Conservation (phyloP, 1,140 invertebrate species). For the Leptoteleia sp. region DNA sequence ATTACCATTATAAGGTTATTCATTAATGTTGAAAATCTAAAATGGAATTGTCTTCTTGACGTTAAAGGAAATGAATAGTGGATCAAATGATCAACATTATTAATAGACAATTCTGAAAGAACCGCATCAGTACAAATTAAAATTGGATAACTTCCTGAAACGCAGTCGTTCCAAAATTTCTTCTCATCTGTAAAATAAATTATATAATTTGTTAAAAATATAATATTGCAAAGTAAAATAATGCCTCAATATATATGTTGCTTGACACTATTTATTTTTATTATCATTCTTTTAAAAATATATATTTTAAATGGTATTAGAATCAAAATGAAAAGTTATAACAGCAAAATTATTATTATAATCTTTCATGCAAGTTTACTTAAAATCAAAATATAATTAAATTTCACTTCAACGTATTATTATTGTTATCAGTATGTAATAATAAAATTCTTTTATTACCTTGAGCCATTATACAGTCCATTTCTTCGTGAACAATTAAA, state of each 20-base stretch:
- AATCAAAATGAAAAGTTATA: too few relatives aligned
- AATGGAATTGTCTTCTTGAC: conserved; percentile 75
- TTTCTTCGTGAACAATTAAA: conserved; percentile 69
- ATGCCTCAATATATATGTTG: too few relatives aligned
- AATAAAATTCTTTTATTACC: conserved; percentile 36
- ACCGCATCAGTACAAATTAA: conserved; percentile 77
- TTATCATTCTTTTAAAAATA: too few relatives aligned
- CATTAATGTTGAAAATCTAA: conserved; percentile 77
- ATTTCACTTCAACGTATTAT: too few relatives aligned
- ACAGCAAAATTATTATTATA: too few relatives aligned
- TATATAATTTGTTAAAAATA: too few relatives aligned
- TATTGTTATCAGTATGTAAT: too few relatives aligned
- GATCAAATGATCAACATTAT: conserved; percentile 75
- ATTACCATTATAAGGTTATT: conserved; percentile 73
- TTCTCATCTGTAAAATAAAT: conserved; percentile 62
- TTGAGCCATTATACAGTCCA: conserved; percentile 59
- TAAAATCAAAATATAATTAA: too few relatives aligned
- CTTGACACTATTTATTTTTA: too few relatives aligned
- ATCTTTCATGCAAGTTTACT: too few relatives aligned
- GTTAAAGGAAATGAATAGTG: conserved; percentile 74
- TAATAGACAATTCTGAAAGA: conserved; percentile 72
- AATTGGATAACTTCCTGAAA: conserved; percentile 71
- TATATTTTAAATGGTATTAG: too few relatives aligned
- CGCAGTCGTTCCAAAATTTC: conserved; percentile 67
- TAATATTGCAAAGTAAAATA: too few relatives aligned